Evolutionary conservation across 2,888 invertebrate species (phyloP), one percentile per base, ranked within the genome.

Genomic region (Hipparchia sbordonii): DNA sequence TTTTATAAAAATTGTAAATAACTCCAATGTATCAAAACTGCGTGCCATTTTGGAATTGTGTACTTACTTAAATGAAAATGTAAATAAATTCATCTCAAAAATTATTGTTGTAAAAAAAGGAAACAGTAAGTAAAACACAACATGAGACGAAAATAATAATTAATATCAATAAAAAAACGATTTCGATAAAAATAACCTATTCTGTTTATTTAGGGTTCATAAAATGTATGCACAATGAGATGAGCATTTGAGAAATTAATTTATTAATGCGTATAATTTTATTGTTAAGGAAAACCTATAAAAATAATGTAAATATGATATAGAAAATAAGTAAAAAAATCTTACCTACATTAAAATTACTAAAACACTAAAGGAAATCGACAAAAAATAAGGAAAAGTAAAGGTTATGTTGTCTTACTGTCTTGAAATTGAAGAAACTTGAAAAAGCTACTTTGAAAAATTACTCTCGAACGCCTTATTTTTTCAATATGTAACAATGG

Each of bases 21-120:
- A 60, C 51, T 33, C 54, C 5, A 13, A 51, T 52, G 12, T 33
- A 60, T 33, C 12, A 7, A 51, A 60, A 74, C 70, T 72, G 68
- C 67, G 72, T 76, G 74, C 70, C 73, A 67, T 71, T 72, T 60
- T 74, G 70, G 69, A 73, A 75, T 73, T 73, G 72, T 75, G 71
- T 59, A 23, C 23, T 23, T 23, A 23, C 23, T 23, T 23, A 77
- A 75, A 76, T 59, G 66, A 70, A 56, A 62, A n/a, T 76, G 70
- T 75, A 72, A 33, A 73, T 72, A 73, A 61, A 48, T n/a, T 48
- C 46, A 48, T 48, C 5, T n/a, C 13, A 33, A 13, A 62, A 46
- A 7, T 62, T 2, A 48, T 48, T 48, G 13, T 62, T 46, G 13
- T 8, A 6, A n/a, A 46, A 10, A 60, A 39, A 59, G 39, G n/a